Conservation (phyloP, 2,888 invertebrate genomes). For the Ochropacha duplaris region DNA sequence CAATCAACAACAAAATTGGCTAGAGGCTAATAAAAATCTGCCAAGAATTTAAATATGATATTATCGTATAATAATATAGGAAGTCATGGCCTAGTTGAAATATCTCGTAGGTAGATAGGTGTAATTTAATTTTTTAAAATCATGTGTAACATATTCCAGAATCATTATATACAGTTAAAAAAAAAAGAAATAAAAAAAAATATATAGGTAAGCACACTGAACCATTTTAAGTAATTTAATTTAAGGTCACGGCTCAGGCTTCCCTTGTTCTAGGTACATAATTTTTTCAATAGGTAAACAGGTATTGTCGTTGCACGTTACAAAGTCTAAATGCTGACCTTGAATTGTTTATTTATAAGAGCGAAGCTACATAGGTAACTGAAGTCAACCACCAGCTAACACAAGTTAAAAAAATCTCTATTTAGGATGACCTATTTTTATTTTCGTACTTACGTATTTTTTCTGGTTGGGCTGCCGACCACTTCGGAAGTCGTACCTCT, state of each 20-base stretch:
- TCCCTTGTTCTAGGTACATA: neutral
- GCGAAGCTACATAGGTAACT: neutral
- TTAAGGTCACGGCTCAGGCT: neutral
- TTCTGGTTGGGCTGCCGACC: neutral
- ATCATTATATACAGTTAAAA: no score
- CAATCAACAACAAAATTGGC: neutral
- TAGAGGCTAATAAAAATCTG: neutral
- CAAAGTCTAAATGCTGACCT: constrained; percentile 33
- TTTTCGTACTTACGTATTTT: neutral
- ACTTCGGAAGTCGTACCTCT: neutral
- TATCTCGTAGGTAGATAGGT: no score
- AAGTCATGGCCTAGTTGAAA: no score
- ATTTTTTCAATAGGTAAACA: neutral
- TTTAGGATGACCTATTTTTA: neutral
- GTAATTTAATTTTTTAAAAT: no score
- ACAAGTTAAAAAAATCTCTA: neutral
- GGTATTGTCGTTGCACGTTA: constrained; percentile 10
- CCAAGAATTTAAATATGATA: neutral
- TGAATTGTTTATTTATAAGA: constrained; percentile 19
- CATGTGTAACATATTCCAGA: no score
- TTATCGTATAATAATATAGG: neutral
- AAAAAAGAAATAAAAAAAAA: neutral
- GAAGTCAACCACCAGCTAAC: neutral
- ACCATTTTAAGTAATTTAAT: neutral
- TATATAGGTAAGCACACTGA: no score